Conservation (phyloP, 2,888 invertebrate species). For the Metellina segmentata region DNA sequence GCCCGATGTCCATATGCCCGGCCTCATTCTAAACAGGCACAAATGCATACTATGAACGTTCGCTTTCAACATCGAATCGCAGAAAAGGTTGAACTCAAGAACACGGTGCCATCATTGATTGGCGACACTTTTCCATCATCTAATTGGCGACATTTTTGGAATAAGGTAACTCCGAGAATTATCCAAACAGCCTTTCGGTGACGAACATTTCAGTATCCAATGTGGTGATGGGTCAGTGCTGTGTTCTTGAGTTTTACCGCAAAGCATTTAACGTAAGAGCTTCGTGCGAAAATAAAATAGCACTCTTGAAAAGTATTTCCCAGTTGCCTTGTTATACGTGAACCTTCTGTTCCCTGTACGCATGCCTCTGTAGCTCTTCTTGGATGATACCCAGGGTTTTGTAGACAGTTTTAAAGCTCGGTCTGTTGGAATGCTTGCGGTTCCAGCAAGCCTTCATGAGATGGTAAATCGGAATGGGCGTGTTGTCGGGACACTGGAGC, state of each 20-base stretch:
- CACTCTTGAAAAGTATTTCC: constrained; percentile 15
- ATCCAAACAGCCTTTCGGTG: too few relatives aligned
- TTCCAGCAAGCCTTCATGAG: constrained; percentile 97
- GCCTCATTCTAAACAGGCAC: too few relatives aligned
- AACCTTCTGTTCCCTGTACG: constrained; percentile 68
- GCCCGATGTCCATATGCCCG: too few relatives aligned
- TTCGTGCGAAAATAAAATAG: constrained; percentile 68
- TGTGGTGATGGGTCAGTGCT: too few relatives aligned
- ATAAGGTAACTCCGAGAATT: too few relatives aligned
- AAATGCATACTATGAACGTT: too few relatives aligned
- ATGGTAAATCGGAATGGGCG: constrained; percentile 91
- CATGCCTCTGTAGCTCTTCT: constrained; percentile 79
- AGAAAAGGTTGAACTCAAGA: too few relatives aligned
- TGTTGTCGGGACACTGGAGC: constrained; percentile 93
- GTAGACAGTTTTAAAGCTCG: constrained; percentile 85
- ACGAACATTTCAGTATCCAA: too few relatives aligned
- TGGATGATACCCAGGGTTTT: constrained; percentile 80
- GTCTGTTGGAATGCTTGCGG: constrained; percentile 90
- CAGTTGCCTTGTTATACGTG: constrained; percentile 49
- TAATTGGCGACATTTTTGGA: too few relatives aligned
- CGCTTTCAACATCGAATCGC: too few relatives aligned
- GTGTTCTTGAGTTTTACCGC: background rate
- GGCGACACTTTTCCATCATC: too few relatives aligned
- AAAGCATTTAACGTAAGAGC: background rate
- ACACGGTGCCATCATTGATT: too few relatives aligned